Percentiles rank a stretch among this genome's conserved stretches.
Conservation (phyloP, 2,797 vertebrate species). For the Todus mexicanus region DNA sequence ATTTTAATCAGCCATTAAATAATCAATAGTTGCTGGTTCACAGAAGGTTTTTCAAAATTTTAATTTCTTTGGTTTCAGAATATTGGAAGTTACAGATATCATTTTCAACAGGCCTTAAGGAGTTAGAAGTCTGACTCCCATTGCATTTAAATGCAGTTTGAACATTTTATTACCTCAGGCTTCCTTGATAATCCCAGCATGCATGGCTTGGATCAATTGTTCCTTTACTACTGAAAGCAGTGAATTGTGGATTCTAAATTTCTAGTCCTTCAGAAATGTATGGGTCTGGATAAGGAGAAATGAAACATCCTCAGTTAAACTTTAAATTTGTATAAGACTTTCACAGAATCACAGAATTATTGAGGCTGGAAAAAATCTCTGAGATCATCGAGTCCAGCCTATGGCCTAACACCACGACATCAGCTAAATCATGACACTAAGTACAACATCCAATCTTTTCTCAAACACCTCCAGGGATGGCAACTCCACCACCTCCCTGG, state of each 20-base stretch:
- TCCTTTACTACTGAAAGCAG: background rate
- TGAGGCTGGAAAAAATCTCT: no score
- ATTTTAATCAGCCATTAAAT: constrained; percentile 18
- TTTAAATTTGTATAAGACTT: background rate
- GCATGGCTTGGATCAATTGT: background rate
- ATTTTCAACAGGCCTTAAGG: background rate
- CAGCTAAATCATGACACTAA: no score
- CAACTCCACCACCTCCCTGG: no score
- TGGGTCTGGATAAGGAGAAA: background rate
- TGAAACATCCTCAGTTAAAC: background rate
- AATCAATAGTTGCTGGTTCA: background rate
- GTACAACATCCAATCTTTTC: no score
- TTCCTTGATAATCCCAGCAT: background rate
- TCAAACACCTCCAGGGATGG: no score
- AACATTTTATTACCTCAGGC: background rate
- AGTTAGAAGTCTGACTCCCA: background rate
- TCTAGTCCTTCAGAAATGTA: background rate
- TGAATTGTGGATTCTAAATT: background rate
- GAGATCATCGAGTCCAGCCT: no score
- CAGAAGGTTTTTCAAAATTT: background rate
- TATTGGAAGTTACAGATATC: background rate
- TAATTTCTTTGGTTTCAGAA: background rate
- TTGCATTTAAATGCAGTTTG: background rate
- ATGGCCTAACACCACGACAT: no score
- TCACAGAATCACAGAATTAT: no score